A percentile compares a stretch with the other conserved stretches of the same genome.
phyloP scores from a whole-genome alignment of 2,113 vertebrate genomes.

The Spermophilus dauricus region DNA sequence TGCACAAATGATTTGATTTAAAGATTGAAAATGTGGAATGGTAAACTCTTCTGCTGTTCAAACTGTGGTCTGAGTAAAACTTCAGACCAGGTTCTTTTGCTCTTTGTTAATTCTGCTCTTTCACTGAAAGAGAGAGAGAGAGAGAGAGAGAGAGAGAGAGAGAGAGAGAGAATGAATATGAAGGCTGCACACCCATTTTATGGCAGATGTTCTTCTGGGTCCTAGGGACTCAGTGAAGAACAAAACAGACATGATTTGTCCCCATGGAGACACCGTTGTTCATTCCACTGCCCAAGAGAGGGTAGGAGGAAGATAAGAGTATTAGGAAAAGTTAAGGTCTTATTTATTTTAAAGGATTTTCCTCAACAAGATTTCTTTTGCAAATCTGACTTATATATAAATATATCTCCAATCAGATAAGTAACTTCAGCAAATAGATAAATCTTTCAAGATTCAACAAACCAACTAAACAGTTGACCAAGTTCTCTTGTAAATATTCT shows the following conservation, averaged over 20 bases:
- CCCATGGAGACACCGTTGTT: neutral
- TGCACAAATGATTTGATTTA: neutral
- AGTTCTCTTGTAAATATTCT: neutral
- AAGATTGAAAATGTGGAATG: neutral
- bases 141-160: no score
- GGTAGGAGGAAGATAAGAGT: neutral
- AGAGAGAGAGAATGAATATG: no score
- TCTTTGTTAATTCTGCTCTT: neutral
- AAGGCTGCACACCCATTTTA: neutral
- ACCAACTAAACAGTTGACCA: neutral
- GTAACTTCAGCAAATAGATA: neutral
- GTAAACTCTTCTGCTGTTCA: neutral
- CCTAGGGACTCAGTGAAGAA: neutral
- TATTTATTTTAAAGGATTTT: neutral
- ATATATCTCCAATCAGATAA: neutral
- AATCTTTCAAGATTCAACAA: slow-evolving; percentile 31
- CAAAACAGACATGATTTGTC: neutral
- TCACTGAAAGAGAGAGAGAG: neutral
- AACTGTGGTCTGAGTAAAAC: neutral
- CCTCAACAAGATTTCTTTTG: neutral
- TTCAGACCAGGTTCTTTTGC: neutral
- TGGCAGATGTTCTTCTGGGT: neutral
- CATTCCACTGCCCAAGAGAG: neutral
- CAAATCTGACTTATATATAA: neutral
- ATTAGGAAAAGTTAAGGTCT: neutral